Conservation (phyloP, 2,113 vertebrate species). For the Dryoscopus gambensis region DNA sequence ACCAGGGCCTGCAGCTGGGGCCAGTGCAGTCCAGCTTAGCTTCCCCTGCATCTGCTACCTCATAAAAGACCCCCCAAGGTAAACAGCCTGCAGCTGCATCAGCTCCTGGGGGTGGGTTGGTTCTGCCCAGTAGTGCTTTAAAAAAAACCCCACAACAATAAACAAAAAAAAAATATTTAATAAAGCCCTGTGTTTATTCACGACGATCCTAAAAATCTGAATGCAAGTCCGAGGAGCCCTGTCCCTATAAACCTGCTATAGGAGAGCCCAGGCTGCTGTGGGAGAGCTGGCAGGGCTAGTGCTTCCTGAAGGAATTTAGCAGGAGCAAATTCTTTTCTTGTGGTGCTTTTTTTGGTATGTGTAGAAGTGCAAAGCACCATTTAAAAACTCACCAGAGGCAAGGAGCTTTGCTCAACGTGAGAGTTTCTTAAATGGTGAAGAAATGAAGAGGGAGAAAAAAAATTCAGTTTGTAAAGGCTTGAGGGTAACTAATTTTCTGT, state of each 20-base stretch:
- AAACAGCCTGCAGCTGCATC: not conserved
- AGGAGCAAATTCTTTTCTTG: not conserved
- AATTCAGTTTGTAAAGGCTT: not conserved
- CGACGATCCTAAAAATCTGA: not conserved
- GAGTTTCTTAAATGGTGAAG: not conserved
- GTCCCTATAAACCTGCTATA: rapidly evolving
- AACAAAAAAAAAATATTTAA: not conserved
- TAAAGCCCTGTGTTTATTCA: not conserved
- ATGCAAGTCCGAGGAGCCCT: not conserved
- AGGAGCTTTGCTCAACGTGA: not conserved
- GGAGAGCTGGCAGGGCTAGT: rapidly evolving
- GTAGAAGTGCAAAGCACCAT: not conserved
- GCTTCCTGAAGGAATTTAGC: not conserved
- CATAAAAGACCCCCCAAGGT: not conserved
- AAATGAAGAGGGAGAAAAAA: not conserved
- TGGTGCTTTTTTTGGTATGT: not conserved
- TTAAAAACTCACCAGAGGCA: not conserved
- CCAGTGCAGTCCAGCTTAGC: not conserved
- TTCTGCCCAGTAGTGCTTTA: not conserved
- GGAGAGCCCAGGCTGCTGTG: not conserved
- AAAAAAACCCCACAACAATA: not conserved
- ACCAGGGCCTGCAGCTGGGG: not conserved
- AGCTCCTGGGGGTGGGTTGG: not conserved
- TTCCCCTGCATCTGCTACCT: not conserved
- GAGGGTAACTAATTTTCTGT: not conserved